Evolutionary conservation across 1,140 invertebrate species (phyloP), one percentile per base, ranked within the genome.

Genomic region (Latrodectus geometricus): DNA sequence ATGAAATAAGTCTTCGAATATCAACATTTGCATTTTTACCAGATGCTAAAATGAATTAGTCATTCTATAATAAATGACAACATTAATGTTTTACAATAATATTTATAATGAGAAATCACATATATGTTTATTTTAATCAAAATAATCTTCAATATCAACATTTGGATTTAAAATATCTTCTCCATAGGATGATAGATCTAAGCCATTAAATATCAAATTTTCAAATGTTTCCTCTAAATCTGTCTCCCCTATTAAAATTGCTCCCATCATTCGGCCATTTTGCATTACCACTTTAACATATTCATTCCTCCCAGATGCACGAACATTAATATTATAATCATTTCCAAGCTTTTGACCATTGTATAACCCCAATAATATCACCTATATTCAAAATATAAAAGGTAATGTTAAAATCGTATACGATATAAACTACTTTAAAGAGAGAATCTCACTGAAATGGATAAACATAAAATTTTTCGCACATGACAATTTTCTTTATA

Each of bases 71-170:
- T 65, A 7, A 61, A 69, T 70, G 0, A 70, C 17, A 20, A 9
- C 11, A 70, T 70, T 20, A 20, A 70, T 70, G 4, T 8, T 8
- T 23, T 23, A 5, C 35, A 35, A 35, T n/a, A n/a, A n/a, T 5
- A 35, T 35, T 35, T 35, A 35, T 3, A 35, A 5, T 35, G 35
- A 35, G 12, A 49, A 35, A 20, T 73, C 70, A 73, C 21, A 35
- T 14, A n/a, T n/a, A 8, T 11, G 48, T 20, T 73, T 61, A 77
- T 11, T 52, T 91, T 89, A 99, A 94, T 99, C 98, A 94, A 99
- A 99, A 92, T 98, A 99, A 93, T 99, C 98, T 91, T 99, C 98
- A 90, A 99, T 97, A 91, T 99, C 98, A 90, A 99, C 95, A 91
- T 96, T 93, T 21, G 97, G 97, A 93, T 99, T 95, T 8, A 99